These are phyloP conservation scores for Agriopis leucophaearia DNA, from an alignment of 2,888 invertebrate species.

Conservation along the genomic window DNA sequence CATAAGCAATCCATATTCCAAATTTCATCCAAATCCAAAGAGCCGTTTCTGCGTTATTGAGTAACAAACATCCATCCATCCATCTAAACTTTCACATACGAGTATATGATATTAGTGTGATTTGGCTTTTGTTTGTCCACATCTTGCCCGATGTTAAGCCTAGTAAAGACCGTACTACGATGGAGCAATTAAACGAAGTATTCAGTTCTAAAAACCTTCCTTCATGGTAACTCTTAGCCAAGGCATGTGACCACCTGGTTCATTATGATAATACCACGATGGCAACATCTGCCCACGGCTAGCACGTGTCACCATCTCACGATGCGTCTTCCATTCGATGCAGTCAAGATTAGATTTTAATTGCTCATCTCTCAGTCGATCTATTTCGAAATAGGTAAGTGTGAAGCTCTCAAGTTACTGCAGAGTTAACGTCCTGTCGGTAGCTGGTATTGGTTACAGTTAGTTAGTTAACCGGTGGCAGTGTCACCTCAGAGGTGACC, in stretches of 20 bases:
- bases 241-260: constrained; percentile 8
- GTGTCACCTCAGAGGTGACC: constrained; percentile 18
- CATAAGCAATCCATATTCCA: too few species aligned
- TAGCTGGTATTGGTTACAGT: constrained; percentile 26
- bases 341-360: constrained; percentile 45
- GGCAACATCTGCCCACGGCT: constrained; percentile 58
- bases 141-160: neutral
- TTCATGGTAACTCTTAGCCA: neutral
- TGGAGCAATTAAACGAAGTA: neutral
- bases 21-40: too few species aligned
- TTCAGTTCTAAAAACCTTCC: neutral
- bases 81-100: too few species aligned
- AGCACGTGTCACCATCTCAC: constrained; percentile 55
- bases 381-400: constrained; percentile 37
- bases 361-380: constrained; percentile 42
- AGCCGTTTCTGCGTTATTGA: too few species aligned
- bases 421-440: constrained; percentile 37
- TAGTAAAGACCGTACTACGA: too few species aligned
- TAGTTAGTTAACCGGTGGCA: constrained; percentile 30
- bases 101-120: too few species aligned
- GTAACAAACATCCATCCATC: too few species aligned
- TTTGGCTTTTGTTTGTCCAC: neutral
- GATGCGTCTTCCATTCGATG: constrained; percentile 47
- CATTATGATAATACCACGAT: constrained; percentile 31
- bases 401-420: constrained; percentile 41